Conservation (phyloP, 2,888 invertebrate genomes). For the Ypsolopha scabrella region DNA sequence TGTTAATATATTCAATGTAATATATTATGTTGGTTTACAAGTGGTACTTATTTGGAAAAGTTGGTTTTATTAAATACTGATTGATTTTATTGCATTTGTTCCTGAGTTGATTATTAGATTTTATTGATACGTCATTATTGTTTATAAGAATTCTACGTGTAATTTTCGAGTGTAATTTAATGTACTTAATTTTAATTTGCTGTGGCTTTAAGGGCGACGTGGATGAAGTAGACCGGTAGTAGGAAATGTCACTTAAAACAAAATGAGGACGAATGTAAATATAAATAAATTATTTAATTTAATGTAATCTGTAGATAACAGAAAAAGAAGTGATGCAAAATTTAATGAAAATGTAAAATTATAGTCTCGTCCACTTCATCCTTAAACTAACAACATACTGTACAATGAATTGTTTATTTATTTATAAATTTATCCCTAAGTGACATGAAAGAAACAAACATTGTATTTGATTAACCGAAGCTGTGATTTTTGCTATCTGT, state of each 20-base stretch:
- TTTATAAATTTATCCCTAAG: slow-evolving; percentile 56
- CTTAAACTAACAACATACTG: slow-evolving; percentile 49
- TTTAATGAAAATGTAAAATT: background rate
- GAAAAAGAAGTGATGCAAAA: background rate
- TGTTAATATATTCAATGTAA: slow-evolving; percentile 64
- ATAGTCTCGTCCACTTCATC: slow-evolving; percentile 36
- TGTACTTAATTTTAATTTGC: slow-evolving; percentile 31
- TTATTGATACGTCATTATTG: slow-evolving; percentile 47
- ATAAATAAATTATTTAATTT: slow-evolving; percentile 4
- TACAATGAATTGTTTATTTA: slow-evolving; percentile 65
- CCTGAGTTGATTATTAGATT: slow-evolving; percentile 68
- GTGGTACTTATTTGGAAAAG: slow-evolving; percentile 43
- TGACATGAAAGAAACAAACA: slow-evolving; percentile 56
- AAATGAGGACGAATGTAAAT: background rate
- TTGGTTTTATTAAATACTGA: slow-evolving; percentile 49
- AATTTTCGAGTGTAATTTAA: slow-evolving; percentile 55
- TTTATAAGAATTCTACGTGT: slow-evolving; percentile 47
- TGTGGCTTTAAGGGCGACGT: slow-evolving; percentile 41
- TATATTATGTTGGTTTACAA: slow-evolving; percentile 56
- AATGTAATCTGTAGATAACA: background rate
- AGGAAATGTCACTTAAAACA: background rate
- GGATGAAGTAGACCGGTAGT: slow-evolving; percentile 21
- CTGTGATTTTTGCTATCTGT: slow-evolving; percentile 68
- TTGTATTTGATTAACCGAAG: slow-evolving; percentile 67
- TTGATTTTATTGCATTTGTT: slow-evolving; percentile 70